phyloP scores from a whole-genome alignment of 2,797 vertebrate species.

The Cheirogaleus major region DNA sequence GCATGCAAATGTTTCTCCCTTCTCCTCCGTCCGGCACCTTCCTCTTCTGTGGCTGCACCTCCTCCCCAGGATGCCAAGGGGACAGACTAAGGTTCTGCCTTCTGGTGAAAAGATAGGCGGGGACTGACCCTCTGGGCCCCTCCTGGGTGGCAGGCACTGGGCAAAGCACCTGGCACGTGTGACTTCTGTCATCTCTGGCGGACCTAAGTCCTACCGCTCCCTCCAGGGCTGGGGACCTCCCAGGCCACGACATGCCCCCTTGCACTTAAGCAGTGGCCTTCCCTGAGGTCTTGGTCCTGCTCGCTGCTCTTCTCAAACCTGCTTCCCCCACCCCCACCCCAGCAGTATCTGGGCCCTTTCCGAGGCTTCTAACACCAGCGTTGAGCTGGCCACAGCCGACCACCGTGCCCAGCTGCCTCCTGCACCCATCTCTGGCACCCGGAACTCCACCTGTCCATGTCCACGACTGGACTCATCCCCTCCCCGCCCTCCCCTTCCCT shows the following conservation, averaged over 20 bases:
- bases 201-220: neutral
- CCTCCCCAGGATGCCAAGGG: conserved; percentile 39
- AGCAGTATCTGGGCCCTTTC: neutral
- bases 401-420: neutral
- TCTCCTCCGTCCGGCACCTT: conserved; percentile 43
- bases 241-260: neutral
- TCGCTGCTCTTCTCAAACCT: neutral
- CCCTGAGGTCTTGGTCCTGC: neutral
- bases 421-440: neutral
- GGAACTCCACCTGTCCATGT: neutral
- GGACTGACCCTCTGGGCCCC: neutral
- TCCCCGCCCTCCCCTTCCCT: neutral
- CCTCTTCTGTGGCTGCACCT: neutral
- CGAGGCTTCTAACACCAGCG: neutral
- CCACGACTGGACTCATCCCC: neutral
- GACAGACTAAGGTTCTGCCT: neutral
- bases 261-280: neutral
- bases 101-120: neutral
- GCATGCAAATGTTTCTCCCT: conserved; percentile 60
- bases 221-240: neutral
- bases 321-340: neutral
- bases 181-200: neutral
- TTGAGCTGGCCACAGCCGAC: neutral
- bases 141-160: neutral
- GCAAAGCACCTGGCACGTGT: neutral